Percentiles rank a stretch among this genome's conserved stretches.
Conservation (phyloP, 2,888 invertebrate genomes). For the Parnassius orleans region DNA sequence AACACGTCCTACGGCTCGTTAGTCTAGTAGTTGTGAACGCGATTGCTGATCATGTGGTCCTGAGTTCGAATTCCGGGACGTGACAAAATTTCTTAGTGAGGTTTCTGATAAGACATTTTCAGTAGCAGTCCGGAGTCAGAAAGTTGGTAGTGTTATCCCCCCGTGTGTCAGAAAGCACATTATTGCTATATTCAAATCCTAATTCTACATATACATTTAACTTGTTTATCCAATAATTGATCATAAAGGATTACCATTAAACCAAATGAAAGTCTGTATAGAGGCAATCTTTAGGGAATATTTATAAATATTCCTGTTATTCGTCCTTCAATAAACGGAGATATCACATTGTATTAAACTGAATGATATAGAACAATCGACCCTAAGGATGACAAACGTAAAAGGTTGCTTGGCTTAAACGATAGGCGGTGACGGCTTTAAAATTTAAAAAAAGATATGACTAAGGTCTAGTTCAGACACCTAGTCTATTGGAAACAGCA, state of each 20-base stretch:
- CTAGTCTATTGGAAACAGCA: too few species aligned
- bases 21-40: too few species aligned
- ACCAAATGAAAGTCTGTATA: slow-evolving; percentile 5
- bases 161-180: too few species aligned
- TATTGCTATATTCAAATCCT: too few species aligned
- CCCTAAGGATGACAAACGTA: slow-evolving; percentile 34
- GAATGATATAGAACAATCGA: slow-evolving; percentile 42
- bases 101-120: too few species aligned
- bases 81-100: too few species aligned
- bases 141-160: too few species aligned
- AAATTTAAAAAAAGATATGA: neutral
- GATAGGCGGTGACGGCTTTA: slow-evolving; percentile 8
- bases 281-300: slow-evolving; percentile 10
- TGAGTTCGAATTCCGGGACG: too few species aligned
- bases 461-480: too few species aligned
- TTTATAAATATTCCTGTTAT: slow-evolving; percentile 23
- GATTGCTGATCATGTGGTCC: too few species aligned
- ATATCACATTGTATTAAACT: slow-evolving; percentile 41
- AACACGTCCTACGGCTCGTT: too few species aligned
- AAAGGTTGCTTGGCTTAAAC: slow-evolving; percentile 27
- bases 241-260: slow-evolving; percentile 15
- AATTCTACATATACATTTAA: neutral
- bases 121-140: too few species aligned
- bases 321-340: slow-evolving; percentile 29
- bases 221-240: slow-evolving; percentile 8